These are phyloP conservation scores for Halictus ligatus DNA, from an alignment of 2,888 invertebrate species.

Conservation along the genomic window DNA sequence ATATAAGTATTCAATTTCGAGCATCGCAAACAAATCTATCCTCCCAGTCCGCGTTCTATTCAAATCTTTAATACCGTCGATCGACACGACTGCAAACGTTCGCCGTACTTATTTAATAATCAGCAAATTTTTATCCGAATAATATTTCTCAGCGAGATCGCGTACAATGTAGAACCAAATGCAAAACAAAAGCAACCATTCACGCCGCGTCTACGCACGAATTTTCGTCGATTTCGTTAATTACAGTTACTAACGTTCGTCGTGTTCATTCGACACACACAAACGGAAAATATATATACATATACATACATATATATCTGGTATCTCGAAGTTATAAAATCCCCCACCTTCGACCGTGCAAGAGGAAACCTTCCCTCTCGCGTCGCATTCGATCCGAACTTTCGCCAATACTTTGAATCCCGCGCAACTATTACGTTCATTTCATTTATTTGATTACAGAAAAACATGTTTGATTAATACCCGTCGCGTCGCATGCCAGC, in stretches of 20 bases:
- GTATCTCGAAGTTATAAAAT: not conserved
- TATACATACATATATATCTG: not conserved
- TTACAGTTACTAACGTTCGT: not conserved
- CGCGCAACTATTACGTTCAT: not conserved
- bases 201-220: not conserved
- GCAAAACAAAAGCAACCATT: not conserved
- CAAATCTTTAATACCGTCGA: not conserved
- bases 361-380: not conserved
- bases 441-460: not conserved
- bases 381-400: not conserved
- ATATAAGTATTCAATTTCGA: not conserved
- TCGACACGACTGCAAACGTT: not conserved
- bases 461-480: not conserved
- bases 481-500: not conserved
- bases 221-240: not conserved
- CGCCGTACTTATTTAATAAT: not conserved
- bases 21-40: not conserved
- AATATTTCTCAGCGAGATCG: not conserved
- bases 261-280: not conserved
- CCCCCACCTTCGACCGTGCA: not conserved
- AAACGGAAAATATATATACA: not conserved
- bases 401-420: conserved; percentile 3
- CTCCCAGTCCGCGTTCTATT: not conserved
- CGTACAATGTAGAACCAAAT: too few relatives aligned
- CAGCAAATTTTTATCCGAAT: not conserved